Evolutionary conservation across 2,888 invertebrate genomes (phyloP).

Genomic region (Drosophila anceps): DNA sequence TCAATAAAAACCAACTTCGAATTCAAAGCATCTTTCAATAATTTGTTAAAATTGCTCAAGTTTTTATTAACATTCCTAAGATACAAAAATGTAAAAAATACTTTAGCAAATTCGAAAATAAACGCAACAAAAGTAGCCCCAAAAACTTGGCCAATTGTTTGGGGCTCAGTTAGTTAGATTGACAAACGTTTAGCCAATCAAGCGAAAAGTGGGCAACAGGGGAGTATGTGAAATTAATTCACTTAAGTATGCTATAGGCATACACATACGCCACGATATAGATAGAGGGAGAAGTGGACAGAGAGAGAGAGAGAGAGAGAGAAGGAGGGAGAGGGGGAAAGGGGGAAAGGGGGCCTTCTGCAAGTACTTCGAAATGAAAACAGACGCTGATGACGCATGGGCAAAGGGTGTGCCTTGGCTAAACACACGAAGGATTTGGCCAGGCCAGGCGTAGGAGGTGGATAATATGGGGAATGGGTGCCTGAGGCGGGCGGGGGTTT

Average conservation of each 20-base stretch:
- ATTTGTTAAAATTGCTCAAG: not conserved
- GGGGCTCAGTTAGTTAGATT: not conserved
- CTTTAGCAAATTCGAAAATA: conserved; percentile 13
- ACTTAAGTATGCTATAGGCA: conserved; percentile 68
- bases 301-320: not conserved
- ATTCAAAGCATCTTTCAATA: not conserved
- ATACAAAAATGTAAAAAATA: not conserved
- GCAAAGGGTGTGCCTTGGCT: conserved; percentile 40
- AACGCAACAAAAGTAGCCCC: conserved; percentile 19
- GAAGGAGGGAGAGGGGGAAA: not conserved
- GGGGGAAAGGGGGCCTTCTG: no score
- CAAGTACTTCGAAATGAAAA: conserved; percentile 21
- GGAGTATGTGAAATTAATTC: conserved; percentile 69
- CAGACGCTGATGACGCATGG: conserved; percentile 52
- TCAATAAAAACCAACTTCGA: not conserved
- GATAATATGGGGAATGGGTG: not conserved
- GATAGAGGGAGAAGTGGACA: no score
- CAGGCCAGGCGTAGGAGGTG: not conserved
- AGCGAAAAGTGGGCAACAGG: conserved; percentile 15
- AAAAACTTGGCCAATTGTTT: conserved; percentile 23
- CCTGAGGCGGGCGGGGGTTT: not conserved
- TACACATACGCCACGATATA: not conserved
- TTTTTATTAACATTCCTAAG: not conserved
- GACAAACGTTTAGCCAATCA: conserved; percentile 20
- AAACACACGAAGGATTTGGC: conserved; percentile 39